Conservation (phyloP, 2,797 vertebrate genomes). For the Uromys caudimaculatus region DNA sequence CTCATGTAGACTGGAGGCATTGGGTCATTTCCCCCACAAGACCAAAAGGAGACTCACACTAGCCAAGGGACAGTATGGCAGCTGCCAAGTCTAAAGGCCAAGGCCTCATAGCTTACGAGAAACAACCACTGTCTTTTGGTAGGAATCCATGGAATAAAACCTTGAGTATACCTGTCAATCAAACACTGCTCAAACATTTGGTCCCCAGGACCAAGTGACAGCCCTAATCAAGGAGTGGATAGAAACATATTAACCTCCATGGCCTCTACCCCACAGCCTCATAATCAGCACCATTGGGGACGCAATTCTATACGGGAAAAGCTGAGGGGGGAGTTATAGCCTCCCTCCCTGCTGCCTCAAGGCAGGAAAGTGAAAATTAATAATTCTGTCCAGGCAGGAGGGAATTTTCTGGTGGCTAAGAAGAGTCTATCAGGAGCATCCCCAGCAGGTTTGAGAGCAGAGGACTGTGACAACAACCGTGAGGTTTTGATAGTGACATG, state of each 20-base stretch:
- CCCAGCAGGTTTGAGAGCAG: neutral
- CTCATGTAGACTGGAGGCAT: neutral
- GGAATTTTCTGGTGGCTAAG: neutral
- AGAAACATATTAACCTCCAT: accelerated
- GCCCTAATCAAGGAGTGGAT: neutral
- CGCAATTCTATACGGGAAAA: neutral
- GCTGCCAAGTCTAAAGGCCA: neutral
- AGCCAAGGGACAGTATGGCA: neutral
- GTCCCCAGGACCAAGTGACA: accelerated
- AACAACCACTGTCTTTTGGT: neutral
- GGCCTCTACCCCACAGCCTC: no score
- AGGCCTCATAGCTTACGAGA: neutral
- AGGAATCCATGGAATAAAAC: neutral
- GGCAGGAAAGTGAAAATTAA: neutral
- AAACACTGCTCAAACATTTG: neutral
- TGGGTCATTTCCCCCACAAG: neutral
- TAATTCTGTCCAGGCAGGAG: neutral
- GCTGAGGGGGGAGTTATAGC: no score
- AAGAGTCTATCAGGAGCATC: neutral
- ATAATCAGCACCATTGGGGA: neutral
- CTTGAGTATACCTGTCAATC: neutral
- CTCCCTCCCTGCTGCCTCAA: neutral
- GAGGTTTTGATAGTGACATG: neutral
- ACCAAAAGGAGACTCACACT: neutral
- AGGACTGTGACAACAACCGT: neutral